Percentiles rank a stretch among this genome's conserved stretches.
phyloP scores from a whole-genome alignment of 1,140 invertebrate species.

The Dendroctonus valens region DNA sequence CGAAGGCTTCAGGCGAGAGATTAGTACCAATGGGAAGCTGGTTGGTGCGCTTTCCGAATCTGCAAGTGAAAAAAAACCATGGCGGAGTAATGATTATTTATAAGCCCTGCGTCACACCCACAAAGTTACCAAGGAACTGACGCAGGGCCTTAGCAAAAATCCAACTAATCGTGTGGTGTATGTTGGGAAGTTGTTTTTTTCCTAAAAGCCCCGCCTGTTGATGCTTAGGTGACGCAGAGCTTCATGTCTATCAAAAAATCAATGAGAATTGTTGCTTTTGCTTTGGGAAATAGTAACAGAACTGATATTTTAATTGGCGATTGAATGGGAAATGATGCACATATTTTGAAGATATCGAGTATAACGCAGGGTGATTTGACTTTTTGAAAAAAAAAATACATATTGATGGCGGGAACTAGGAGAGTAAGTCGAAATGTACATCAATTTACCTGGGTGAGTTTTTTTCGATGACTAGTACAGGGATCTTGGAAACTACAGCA shows the following conservation, averaged over 20 bases:
- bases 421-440: no score
- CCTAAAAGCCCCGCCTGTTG: slow-evolving; percentile 15
- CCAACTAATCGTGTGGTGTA: background rate
- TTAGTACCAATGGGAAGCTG: slow-evolving; percentile 5
- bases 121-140: slow-evolving; percentile 6
- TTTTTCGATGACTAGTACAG: no score
- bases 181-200: slow-evolving; percentile 4
- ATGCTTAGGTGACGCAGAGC: slow-evolving; percentile 26
- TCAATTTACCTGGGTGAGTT: no score
- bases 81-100: slow-evolving; percentile 1
- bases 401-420: no score
- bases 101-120: slow-evolving; percentile 28
- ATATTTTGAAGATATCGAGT: no score
- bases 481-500: no score
- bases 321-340: slow-evolving; percentile 1
- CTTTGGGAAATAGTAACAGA: background rate
- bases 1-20: slow-evolving; percentile 11
- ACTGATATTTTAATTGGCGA: background rate
- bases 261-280: slow-evolving; percentile 4
- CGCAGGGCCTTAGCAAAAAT: slow-evolving; percentile 25
- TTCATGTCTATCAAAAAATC: background rate
- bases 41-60: slow-evolving; percentile 25
- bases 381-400: no score
- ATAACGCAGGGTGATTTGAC: no score
- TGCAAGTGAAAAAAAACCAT: slow-evolving; percentile 3